Conservation (phyloP, 1,140 invertebrate species). For the Melitaea cinxia region DNA sequence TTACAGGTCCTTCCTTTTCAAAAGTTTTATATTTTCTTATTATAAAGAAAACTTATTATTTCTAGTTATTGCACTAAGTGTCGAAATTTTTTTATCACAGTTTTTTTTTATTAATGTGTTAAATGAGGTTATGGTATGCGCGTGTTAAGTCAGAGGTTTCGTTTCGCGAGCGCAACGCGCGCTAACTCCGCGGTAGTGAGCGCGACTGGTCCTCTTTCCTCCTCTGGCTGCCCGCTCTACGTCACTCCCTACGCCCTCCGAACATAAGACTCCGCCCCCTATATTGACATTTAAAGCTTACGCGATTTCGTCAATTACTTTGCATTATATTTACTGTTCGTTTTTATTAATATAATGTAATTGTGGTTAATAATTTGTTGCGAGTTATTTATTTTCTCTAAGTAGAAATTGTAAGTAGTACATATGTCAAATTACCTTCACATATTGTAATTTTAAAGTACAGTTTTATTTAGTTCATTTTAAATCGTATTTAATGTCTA, state of each 20-base stretch:
- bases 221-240: conserved; percentile 44
- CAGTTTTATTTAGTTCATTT: too few species aligned
- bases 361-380: conserved; percentile 59
- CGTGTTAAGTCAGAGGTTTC: conserved; percentile 21
- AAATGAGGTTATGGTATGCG: conserved; percentile 27
- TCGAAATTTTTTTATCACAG: conserved; percentile 14
- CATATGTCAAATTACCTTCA: too few species aligned
- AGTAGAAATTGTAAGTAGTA: too few species aligned
- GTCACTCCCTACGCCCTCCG: conserved; percentile 70
- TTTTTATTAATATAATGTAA: conserved; percentile 69
- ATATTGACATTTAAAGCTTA: conserved; percentile 38
- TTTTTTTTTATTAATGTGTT: conserved; percentile 11
- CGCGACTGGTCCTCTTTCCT: conserved; percentile 73
- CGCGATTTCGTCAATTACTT: conserved; percentile 52
- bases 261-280: conserved; percentile 65
- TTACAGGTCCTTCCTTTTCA: not conserved
- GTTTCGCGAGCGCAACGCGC: conserved; percentile 55
- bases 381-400: not conserved
- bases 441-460: too few species aligned
- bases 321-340: conserved; percentile 45
- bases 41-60: conserved; percentile 14
- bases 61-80: conserved; percentile 6
- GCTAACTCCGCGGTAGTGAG: conserved; percentile 56
- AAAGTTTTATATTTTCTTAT: conserved; percentile 8
- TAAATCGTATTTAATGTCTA: too few species aligned